Evolutionary conservation across 2,113 vertebrate genomes (phyloP).

Genomic region (Brachyhypopomus occidentalis): DNA sequence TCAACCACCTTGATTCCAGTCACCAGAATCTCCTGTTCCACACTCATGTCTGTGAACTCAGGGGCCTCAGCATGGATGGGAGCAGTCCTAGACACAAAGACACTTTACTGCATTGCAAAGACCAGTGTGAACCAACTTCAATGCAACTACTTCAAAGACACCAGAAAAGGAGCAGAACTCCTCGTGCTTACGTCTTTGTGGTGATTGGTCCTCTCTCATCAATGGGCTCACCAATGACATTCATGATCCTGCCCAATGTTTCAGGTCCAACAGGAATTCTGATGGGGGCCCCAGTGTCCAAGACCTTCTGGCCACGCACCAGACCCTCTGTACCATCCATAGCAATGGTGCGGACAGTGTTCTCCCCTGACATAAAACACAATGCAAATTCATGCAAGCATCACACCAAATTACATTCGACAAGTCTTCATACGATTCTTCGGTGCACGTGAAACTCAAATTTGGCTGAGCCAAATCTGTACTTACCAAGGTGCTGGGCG

Average conservation of each 20-base stretch:
- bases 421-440: background rate
- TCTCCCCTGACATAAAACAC: slow-evolving; percentile 80
- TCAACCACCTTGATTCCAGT: slow-evolving; percentile 98
- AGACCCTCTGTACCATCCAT: slow-evolving; percentile 98
- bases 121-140: background rate
- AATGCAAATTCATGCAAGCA: background rate
- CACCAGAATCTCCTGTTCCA: slow-evolving; percentile 98
- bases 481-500: slow-evolving; percentile 94
- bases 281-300: slow-evolving; percentile 94
- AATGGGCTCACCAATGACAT: slow-evolving; percentile 96
- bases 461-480: background rate
- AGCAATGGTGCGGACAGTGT: slow-evolving; percentile 93
- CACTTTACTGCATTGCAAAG: background rate
- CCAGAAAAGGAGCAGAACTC: too few relatives aligned
- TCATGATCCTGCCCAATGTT: slow-evolving; percentile 97
- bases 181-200: slow-evolving; percentile 88
- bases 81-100: slow-evolving; percentile 77
- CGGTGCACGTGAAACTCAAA: too few relatives aligned
- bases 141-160: background rate
- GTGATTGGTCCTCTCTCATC: slow-evolving; percentile 95
- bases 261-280: slow-evolving; percentile 96
- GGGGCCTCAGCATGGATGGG: slow-evolving; percentile 97
- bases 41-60: slow-evolving; percentile 96
- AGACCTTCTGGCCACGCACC: slow-evolving; percentile 92
- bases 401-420: background rate